Base-by-base conservation (phyloP, 2,888 invertebrate genomes). In the Hydrotaea diabolus region DNA sequence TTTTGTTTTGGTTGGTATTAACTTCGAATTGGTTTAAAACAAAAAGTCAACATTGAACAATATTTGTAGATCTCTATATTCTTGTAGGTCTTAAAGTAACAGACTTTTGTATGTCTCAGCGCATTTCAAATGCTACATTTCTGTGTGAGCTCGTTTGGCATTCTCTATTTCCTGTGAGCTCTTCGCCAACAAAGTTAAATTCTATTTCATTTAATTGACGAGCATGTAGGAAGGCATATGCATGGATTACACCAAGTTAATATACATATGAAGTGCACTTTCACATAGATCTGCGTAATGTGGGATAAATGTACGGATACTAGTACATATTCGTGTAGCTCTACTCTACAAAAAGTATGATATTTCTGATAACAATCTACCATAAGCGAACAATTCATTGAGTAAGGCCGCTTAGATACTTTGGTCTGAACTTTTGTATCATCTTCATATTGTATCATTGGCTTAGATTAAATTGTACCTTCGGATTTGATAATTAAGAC, bases 181-280 rank as follows among this genome's bases (percentile, higher is more conserved):
- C 3, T 31, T 31, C 31, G 31, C 31, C 31, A 4, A 4, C 19
- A n/a, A 8, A 59, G 49, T 78, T 74, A 53, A 46, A 31, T 31
- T 31, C 31, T 31, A 31, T 31, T 31, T 31, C 31, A 31, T 31
- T 66, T 73, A 49, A 75, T 83, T 77, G 64, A 62, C 77, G 77
- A 64, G 49, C 62, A 26, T 21, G 19, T 21, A 43, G 55, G 39
- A 36, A 57, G 43, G 49, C 23, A 71, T 73, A 23, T 26, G 39
- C 64, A 39, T 26, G 71, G 55, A 64, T 31, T 31, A 7, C 31
- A 31, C n/a, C n/a, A n/a, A n/a, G n/a, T n/a, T n/a, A n/a, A n/a
- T n/a, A 31, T 31, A 31, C 31, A 31, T 31, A 31, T 31, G 31
- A 31, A 7, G 31, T 31, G 7, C 2, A 31, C 7, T 31, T 31